Percentiles rank a stretch among this genome's conserved stretches.
Conservation (phyloP, 2,797 vertebrate genomes). For the Myotis vivesi region DNA sequence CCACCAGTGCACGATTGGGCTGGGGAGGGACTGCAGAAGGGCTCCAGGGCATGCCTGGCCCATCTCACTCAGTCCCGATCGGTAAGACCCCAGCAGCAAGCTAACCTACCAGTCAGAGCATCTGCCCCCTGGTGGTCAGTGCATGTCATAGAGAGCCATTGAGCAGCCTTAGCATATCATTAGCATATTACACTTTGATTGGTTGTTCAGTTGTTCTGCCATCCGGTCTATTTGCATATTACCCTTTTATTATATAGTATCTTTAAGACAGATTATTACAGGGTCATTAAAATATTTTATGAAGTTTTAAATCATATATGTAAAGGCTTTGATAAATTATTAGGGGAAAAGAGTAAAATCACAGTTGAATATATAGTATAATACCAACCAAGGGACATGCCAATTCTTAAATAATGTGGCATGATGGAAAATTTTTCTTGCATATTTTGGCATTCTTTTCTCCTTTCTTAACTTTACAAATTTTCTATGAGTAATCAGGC, state of each 20-base stretch:
- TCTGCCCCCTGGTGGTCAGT: too few relatives aligned
- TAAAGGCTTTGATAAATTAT: not conserved
- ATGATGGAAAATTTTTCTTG: not conserved
- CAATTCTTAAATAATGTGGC: not conserved
- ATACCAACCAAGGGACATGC: not conserved
- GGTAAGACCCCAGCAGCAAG: too few relatives aligned
- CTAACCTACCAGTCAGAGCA: too few relatives aligned
- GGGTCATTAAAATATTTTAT: not conserved
- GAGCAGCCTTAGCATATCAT: too few relatives aligned
- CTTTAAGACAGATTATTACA: not conserved
- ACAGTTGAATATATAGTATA: not conserved
- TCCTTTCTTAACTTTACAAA: not conserved
- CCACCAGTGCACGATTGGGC: too few relatives aligned
- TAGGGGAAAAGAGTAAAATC: slow-evolving; percentile 29
- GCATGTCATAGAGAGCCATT: too few relatives aligned
- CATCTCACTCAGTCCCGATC: too few relatives aligned
- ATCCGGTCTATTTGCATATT: too few relatives aligned
- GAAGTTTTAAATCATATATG: slow-evolving; percentile 29
- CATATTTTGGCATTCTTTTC: not conserved
- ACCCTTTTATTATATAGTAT: not conserved
- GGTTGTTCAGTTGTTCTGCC: too few relatives aligned
- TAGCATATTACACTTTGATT: too few relatives aligned
- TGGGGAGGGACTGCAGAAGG: too few relatives aligned
- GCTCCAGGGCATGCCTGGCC: too few relatives aligned
- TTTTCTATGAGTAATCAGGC: not conserved